Evolutionary conservation across 2,888 invertebrate species (phyloP).

Genomic region (Pecten maximus): DNA sequence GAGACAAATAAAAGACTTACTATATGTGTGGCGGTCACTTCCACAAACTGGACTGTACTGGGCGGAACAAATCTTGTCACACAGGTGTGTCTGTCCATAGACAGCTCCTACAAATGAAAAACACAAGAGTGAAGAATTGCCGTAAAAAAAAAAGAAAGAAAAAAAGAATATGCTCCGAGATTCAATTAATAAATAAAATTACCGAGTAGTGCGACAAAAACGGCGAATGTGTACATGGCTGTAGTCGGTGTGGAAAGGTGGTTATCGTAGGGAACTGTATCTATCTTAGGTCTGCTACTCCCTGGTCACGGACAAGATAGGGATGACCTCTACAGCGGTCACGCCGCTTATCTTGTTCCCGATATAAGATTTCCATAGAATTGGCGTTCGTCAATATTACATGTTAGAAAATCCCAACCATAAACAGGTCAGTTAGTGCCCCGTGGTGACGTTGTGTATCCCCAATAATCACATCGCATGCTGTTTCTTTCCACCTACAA

Average conservation of each 20-base stretch:
- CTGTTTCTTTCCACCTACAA: no score
- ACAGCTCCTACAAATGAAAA: neutral
- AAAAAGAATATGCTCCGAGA: neutral
- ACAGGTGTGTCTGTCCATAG: neutral
- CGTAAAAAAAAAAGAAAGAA: no score
- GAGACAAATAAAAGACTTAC: conserved; percentile 37
- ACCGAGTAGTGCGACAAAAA: neutral
- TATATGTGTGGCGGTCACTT: conserved; percentile 48
- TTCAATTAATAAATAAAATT: neutral
- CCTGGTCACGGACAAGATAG: neutral
- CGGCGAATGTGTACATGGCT: neutral
- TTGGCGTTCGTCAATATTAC: neutral
- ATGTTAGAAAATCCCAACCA: no score
- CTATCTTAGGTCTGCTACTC: neutral
- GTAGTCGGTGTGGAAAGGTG: neutral
- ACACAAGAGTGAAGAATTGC: neutral
- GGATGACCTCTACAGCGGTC: neutral
- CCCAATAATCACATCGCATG: no score
- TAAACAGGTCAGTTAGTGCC: no score
- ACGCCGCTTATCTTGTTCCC: neutral
- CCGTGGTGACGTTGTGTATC: no score
- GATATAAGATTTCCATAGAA: neutral
- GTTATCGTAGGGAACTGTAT: neutral
- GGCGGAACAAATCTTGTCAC: conserved; percentile 40
- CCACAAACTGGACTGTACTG: conserved; percentile 51